phyloP scores from a whole-genome alignment of 2,113 vertebrate species.

The Octodon degus region DNA sequence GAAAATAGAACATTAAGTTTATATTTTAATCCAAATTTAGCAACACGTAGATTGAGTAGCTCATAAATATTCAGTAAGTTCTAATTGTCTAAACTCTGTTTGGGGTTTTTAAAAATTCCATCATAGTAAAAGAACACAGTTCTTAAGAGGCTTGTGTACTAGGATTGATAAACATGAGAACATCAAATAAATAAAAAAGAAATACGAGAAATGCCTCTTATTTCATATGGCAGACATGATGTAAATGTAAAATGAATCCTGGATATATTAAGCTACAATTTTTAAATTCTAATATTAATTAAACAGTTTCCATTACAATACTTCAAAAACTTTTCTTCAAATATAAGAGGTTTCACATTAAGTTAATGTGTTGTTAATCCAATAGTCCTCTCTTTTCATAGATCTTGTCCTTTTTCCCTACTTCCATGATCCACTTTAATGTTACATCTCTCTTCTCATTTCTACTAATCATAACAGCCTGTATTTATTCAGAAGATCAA shows the following conservation, averaged over 20 bases:
- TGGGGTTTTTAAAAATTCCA: not conserved
- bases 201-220: not conserved
- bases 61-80: constrained; percentile 9
- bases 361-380: not conserved
- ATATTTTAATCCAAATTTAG: not conserved
- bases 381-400: not conserved
- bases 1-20: not conserved
- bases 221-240: not conserved
- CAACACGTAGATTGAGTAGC: not conserved
- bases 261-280: not conserved
- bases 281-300: not conserved
- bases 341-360: fast-evolving
- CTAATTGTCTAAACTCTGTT: not conserved
- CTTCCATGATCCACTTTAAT: not conserved
- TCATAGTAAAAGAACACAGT: not conserved
- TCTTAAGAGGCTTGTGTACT: not conserved
- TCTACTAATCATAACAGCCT: not conserved
- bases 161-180: not conserved
- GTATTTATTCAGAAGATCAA: not conserved
- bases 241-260: not conserved
- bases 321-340: not conserved
- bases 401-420: not conserved
- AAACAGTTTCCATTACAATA: not conserved
- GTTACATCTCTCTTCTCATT: not conserved
- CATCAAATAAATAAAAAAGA: not conserved